Evolutionary conservation across 2,113 vertebrate species (phyloP).

Genomic region (Actenoides lindsayi): DNA sequence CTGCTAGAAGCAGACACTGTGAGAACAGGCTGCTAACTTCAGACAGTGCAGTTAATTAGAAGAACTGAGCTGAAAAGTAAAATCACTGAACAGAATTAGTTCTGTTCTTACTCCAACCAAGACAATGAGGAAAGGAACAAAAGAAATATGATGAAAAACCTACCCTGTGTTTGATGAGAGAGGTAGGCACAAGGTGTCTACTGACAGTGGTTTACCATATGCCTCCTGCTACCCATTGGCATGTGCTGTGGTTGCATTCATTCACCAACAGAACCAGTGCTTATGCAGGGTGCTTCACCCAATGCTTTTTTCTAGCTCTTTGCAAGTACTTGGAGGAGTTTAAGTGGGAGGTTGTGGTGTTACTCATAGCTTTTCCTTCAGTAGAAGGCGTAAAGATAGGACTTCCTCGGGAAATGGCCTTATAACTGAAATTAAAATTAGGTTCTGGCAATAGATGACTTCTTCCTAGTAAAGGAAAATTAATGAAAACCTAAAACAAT

Average conservation of each 20-base stretch:
- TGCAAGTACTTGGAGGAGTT: not conserved
- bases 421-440: not conserved
- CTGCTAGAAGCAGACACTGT: too few species aligned
- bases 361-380: not conserved
- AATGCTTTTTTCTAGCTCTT: not conserved
- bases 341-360: not conserved
- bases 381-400: not conserved
- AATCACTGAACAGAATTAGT: too few species aligned
- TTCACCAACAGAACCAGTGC: not conserved
- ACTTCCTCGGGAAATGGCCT: not conserved
- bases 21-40: too few species aligned
- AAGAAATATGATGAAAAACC: not conserved
- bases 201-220: not conserved
- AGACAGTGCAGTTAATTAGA: too few species aligned
- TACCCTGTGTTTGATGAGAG: not conserved
- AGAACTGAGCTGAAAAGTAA: too few species aligned
- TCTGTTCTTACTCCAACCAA: too few species aligned
- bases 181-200: not conserved
- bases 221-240: not conserved
- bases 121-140: not conserved
- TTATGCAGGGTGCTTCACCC: not conserved
- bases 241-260: not conserved
- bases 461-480: not conserved
- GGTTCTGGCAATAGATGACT: not conserved
- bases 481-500: not conserved